phyloP scores from a whole-genome alignment of 92 coral and sea anemone genomes.

The Palythoa caribaeorum region DNA sequence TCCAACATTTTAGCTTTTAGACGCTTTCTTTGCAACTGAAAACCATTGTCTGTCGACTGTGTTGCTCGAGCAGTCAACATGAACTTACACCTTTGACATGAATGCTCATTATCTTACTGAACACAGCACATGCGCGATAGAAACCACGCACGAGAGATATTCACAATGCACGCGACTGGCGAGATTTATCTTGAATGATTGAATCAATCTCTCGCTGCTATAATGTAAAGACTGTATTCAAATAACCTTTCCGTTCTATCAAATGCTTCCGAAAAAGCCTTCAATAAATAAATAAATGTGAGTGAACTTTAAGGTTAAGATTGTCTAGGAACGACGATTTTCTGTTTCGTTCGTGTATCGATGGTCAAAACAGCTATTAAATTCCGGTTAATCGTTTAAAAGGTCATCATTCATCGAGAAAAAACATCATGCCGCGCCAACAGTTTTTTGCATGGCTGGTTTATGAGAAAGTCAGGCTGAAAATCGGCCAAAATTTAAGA shows the following conservation, averaged over 20 bases:
- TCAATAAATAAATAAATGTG: no score
- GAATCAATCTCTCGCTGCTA: background rate
- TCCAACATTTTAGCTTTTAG: background rate
- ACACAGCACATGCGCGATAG: conserved; percentile 36
- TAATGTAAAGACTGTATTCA: background rate
- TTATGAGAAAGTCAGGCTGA: no score
- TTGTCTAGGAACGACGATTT: no score
- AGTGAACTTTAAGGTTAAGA: no score
- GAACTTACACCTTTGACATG: conserved; percentile 87
- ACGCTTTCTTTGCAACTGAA: background rate
- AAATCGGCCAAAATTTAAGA: no score
- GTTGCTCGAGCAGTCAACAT: conserved; percentile 9
- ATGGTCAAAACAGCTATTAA: no score
- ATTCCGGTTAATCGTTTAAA: no score
- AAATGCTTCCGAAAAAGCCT: background rate
- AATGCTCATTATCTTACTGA: conserved; percentile 68
- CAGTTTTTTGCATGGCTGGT: no score
- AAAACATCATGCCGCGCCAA: no score
- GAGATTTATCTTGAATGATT: background rate
- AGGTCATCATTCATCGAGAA: no score
- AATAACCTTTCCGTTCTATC: background rate
- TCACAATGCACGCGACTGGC: background rate
- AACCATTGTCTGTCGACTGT: background rate
- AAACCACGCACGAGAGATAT: background rate
- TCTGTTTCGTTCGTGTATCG: no score